Percentiles rank a stretch among this genome's conserved stretches.
Conservation (phyloP, 2,113 vertebrate genomes). For the Setophaga petechia region DNA sequence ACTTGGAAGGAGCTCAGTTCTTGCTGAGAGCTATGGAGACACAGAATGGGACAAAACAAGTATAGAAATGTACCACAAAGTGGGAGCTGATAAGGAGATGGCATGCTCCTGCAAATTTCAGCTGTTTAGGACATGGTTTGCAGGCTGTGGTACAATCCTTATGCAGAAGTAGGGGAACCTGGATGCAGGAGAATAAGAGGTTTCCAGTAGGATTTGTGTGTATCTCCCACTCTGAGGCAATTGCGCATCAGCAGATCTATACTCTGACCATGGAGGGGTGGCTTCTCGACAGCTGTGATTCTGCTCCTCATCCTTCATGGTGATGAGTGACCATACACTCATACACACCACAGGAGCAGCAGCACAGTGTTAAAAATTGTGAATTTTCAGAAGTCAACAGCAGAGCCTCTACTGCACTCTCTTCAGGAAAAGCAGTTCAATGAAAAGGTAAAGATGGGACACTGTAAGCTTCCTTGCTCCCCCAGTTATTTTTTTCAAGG, state of each 20-base stretch:
- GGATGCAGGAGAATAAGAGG: neutral
- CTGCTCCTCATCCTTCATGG: neutral
- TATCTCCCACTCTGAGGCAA: neutral
- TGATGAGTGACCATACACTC: neutral
- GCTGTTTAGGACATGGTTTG: neutral
- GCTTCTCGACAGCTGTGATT: neutral
- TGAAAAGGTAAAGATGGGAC: neutral
- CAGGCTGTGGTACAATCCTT: neutral
- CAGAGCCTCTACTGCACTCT: neutral
- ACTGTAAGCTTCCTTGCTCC: rapidly evolving
- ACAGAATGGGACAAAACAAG: neutral
- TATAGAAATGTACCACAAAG: neutral
- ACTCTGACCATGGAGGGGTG: neutral
- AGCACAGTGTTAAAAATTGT: neutral
- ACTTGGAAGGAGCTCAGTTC: conserved; percentile 17
- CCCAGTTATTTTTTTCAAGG: neutral
- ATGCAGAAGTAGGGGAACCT: neutral
- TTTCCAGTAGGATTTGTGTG: neutral
- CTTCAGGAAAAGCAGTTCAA: neutral
- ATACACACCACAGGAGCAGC: neutral
- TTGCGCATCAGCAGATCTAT: neutral
- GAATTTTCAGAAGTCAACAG: neutral
- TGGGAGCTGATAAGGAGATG: neutral
- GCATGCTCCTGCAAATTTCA: neutral
- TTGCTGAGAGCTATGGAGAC: conserved; percentile 1